Conservation (phyloP, 2,113 vertebrate genomes). For the Columba janthina region DNA sequence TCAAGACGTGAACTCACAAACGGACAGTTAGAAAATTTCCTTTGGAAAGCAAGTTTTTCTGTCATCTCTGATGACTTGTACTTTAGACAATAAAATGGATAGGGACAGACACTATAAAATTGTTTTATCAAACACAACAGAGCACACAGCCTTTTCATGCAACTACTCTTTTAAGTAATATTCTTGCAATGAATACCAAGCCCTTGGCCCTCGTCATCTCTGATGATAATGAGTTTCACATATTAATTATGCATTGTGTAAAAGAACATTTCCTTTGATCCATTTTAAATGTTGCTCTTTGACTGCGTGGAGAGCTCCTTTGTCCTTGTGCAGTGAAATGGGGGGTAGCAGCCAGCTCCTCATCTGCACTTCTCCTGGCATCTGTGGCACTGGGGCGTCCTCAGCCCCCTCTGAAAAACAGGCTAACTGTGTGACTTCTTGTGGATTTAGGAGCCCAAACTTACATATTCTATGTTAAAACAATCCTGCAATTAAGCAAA, state of each 20-base stretch:
- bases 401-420: background rate
- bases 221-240: background rate
- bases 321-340: fast-evolving
- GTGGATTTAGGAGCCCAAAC: background rate
- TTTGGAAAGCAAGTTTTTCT: background rate
- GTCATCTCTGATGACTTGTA: background rate
- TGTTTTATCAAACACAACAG: background rate
- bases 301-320: background rate
- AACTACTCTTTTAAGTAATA: background rate
- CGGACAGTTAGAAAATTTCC: background rate
- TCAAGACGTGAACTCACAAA: background rate
- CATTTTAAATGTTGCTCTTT: slow-evolving; percentile 17
- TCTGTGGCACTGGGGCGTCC: background rate
- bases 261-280: slow-evolving; percentile 33
- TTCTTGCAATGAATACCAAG: background rate
- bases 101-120: background rate
- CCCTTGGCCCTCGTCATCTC: background rate
- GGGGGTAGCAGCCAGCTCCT: background rate
- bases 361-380: background rate
- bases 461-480: background rate
- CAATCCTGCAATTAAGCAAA: background rate
- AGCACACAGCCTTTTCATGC: background rate
- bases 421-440: background rate
- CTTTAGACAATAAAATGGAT: background rate
- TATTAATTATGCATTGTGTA: slow-evolving; percentile 23